A percentile compares a stretch with the other conserved stretches of the same genome.
phyloP scores from a whole-genome alignment of 2,797 vertebrate species.

The Aulostomus chinensis region DNA sequence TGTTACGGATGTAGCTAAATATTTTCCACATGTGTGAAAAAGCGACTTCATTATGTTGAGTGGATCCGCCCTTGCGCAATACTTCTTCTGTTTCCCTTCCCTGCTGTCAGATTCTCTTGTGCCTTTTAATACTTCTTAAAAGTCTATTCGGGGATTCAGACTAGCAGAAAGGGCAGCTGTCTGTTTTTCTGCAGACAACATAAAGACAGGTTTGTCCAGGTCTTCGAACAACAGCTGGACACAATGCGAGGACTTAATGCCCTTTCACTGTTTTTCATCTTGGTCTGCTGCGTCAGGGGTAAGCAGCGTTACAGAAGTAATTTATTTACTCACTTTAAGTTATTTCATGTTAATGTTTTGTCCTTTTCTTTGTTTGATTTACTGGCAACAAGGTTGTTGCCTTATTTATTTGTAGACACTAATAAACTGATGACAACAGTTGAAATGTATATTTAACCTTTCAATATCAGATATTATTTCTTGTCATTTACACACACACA shows the following conservation, averaged over 20 bases:
- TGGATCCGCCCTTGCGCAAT: conserved; percentile 62
- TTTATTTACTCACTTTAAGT: neutral
- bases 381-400: no score
- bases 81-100: conserved; percentile 25
- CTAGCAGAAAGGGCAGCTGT: no score
- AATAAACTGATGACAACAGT: no score
- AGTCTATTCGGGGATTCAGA: conserved; percentile 23
- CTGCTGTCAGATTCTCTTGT: conserved; percentile 12
- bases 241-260: conserved; percentile 64
- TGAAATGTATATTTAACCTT: no score
- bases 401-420: no score
- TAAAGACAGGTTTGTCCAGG: neutral
- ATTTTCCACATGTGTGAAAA: conserved; percentile 79
- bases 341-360: neutral
- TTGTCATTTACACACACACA: no score
- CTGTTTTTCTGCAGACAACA: conserved; percentile 13
- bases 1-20: conserved; percentile 75
- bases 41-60: conserved; percentile 53
- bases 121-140: conserved; percentile 27
- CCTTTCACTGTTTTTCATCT: conserved; percentile 57
- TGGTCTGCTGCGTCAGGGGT: conserved; percentile 64
- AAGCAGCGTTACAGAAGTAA: conserved; percentile 39
- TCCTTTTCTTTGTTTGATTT: neutral
- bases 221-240: conserved; percentile 9
- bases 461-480: no score